Conservation (phyloP, 1,140 invertebrate genomes). For the Brachionus koreanus region DNA sequence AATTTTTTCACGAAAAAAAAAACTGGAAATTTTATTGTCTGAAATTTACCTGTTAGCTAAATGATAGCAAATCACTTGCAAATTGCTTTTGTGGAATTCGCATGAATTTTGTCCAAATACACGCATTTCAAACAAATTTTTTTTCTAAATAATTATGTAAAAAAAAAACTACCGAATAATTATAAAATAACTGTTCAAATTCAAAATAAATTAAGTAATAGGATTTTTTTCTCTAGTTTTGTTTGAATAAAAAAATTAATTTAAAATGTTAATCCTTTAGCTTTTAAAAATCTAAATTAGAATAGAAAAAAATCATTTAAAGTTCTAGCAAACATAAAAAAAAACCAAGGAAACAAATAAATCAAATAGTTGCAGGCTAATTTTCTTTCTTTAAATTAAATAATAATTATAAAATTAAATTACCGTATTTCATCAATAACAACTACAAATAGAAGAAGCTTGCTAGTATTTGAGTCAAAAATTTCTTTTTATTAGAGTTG, state of each 20-base stretch:
- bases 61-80: background rate
- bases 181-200: background rate
- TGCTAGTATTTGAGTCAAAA: too few relatives aligned
- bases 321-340: background rate
- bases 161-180: background rate
- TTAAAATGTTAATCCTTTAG: background rate
- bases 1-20: background rate
- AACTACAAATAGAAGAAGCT: too few relatives aligned
- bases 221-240: background rate
- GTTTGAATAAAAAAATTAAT: background rate
- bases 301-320: background rate
- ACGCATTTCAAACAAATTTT: background rate
- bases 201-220: background rate
- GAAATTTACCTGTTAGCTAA: background rate
- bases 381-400: too few relatives aligned
- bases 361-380: background rate
- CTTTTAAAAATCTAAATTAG: background rate
- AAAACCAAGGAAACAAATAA: background rate
- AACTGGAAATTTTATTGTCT: background rate
- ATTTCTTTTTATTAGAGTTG: too few relatives aligned
- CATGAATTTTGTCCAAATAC: background rate
- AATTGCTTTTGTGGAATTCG: background rate
- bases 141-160: background rate
- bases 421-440: too few relatives aligned
- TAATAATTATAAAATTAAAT: too few relatives aligned